Evolutionary conservation across 2,797 vertebrate genomes (phyloP).

Genomic region (Phataginus tetradactyla): DNA sequence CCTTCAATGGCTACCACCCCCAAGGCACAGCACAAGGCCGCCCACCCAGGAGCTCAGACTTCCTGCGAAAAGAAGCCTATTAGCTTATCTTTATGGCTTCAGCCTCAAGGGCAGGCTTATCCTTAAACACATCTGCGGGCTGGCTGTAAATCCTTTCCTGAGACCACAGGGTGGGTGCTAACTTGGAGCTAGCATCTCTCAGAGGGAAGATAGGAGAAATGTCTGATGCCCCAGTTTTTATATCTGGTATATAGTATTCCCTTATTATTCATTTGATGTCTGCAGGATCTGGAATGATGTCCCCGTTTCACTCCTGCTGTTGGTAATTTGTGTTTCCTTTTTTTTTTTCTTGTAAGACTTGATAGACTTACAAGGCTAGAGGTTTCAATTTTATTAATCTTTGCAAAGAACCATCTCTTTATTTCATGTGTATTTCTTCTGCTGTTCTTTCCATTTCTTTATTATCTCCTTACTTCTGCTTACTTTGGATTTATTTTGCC

Average conservation of each 20-base stretch:
- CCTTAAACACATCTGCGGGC: neutral
- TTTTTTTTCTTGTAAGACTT: neutral
- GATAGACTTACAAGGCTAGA: neutral
- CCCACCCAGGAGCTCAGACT: neutral
- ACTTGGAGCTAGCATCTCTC: neutral
- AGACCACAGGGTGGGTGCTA: neutral
- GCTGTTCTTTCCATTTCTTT: neutral
- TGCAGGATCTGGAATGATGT: neutral
- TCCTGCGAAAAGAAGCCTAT: neutral
- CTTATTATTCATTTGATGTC: neutral
- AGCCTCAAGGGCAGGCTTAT: neutral
- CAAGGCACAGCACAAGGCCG: neutral
- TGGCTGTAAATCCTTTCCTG: neutral
- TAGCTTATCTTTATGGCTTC: neutral
- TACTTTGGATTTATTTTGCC: slow-evolving; percentile 2
- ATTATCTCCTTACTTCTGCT: neutral
- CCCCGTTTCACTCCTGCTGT: neutral
- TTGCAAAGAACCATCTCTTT: neutral
- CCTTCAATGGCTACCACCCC: neutral
- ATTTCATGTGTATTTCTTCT: neutral
- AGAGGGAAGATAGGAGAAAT: neutral
- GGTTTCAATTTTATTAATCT: neutral
- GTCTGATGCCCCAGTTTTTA: neutral
- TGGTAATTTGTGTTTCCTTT: neutral
- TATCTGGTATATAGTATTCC: neutral